Evolutionary conservation across 1,140 invertebrate genomes (phyloP).

Genomic region (Caenorhabditis elegans): WBcel235 BX284602.5:7190501-7191000

Average conservation of each 20-base stretch:
- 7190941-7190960: no score
- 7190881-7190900: not conserved
- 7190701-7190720: not conserved
- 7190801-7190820: constrained; percentile 23
- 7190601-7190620: not conserved
- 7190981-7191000: no score
- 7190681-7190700: no score
- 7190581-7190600: not conserved
- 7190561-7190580: not conserved
- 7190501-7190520: not conserved
- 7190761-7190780: constrained; percentile 10
- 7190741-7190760: not conserved
- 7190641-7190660: not conserved
- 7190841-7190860: not conserved
- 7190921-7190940: no score
- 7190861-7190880: not conserved
- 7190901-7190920: no score
- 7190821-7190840: constrained; percentile 19
- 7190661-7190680: no score
- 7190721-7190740: constrained; percentile 22
- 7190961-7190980: no score
- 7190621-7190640: not conserved
- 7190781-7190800: not conserved
- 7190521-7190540: constrained; percentile 13
- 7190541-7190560: not conserved